These are phyloP conservation scores for Tipula confusa DNA, from an alignment of 2,888 invertebrate species.

Conservation along the genomic window DNA sequence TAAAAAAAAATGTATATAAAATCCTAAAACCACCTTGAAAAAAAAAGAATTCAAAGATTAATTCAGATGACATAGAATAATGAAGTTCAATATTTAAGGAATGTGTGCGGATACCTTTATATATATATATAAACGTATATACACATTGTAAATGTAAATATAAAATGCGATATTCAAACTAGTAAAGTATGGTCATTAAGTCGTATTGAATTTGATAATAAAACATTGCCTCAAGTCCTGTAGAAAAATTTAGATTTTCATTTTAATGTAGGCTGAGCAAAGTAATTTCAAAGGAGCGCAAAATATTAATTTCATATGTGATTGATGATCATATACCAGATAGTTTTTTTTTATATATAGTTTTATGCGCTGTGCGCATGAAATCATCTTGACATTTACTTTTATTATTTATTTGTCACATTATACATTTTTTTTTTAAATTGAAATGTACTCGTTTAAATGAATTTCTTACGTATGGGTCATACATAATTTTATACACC, in stretches of 20 bases:
- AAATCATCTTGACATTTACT: neutral
- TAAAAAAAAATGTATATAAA: neutral
- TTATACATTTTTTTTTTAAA: neutral
- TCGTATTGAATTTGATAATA: neutral
- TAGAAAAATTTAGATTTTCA: neutral
- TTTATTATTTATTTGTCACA: neutral
- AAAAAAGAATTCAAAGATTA: neutral
- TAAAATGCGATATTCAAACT: neutral
- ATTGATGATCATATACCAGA: neutral
- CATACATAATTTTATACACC: neutral
- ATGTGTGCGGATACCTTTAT: neutral
- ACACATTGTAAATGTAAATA: neutral
- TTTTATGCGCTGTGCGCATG: neutral
- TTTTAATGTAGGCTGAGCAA: neutral
- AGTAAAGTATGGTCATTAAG: neutral
- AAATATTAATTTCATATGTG: neutral
- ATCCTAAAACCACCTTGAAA: neutral
- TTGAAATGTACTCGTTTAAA: neutral
- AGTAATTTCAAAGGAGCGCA: neutral
- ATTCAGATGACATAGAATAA: neutral
- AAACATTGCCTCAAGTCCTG: neutral
- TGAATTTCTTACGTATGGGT: neutral
- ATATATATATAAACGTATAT: neutral
- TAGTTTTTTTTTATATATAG: neutral
- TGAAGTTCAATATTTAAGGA: constrained; percentile 12